Conservation (phyloP, 2,113 vertebrate genomes). For the Symphodus melops region DNA sequence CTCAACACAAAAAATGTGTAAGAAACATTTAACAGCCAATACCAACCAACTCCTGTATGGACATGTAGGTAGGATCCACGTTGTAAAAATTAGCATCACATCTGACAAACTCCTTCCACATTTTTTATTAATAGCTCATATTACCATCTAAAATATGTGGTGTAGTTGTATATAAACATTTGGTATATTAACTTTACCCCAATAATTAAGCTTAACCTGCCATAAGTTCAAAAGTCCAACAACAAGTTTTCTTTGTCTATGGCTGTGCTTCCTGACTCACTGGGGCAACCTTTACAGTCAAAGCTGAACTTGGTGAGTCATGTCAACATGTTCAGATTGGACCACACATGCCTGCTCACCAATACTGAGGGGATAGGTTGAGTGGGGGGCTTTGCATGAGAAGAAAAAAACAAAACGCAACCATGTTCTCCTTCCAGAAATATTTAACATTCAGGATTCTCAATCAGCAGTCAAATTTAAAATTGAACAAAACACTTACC, state of each 20-base stretch:
- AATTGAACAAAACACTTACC: conserved; percentile 88
- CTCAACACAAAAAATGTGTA: neutral
- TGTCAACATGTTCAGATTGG: conserved; percentile 52
- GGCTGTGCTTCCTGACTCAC: conserved; percentile 15
- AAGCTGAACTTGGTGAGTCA: conserved; percentile 65
- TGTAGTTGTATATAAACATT: no score
- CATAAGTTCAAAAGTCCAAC: neutral
- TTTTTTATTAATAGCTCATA: no score
- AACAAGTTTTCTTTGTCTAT: neutral
- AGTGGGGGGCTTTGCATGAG: neutral
- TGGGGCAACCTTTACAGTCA: conserved; percentile 32
- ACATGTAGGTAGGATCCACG: no score
- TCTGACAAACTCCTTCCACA: no score
- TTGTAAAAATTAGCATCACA: no score
- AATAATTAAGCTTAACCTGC: neutral
- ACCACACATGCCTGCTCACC: conserved; percentile 71
- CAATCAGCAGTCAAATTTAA: conserved; percentile 36
- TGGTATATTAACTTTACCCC: no score
- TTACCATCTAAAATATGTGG: no score
- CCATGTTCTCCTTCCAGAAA: conserved; percentile 6
- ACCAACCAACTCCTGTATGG: no score
- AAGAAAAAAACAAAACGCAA: conserved; percentile 12
- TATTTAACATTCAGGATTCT: conserved; percentile 33
- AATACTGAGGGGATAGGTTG: conserved; percentile 25
- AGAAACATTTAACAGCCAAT: no score